Percentiles rank a stretch among this genome's conserved stretches.
Evolutionary conservation across 2,888 invertebrate genomes (phyloP).

Genomic region (Marronus borbonicus): DNA sequence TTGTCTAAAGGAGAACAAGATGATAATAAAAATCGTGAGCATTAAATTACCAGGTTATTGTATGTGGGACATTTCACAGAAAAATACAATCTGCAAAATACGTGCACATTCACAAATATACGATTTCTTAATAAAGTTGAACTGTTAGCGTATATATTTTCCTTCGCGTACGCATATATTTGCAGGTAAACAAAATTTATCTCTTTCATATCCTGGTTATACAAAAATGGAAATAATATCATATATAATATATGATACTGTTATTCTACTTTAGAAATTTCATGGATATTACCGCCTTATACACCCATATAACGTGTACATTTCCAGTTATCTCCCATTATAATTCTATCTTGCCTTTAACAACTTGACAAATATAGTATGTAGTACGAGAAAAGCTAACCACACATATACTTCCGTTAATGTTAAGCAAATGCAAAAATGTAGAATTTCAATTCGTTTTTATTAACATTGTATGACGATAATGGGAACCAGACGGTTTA

Average conservation of each 20-base stretch:
- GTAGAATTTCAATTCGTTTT: neutral
- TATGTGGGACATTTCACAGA: conserved; percentile 3
- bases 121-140: conserved; percentile 28
- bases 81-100: conserved; percentile 11
- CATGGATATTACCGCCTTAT: conserved; percentile 29
- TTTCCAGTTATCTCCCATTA: conserved; percentile 42
- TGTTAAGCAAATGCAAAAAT: conserved; percentile 15
- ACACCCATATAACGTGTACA: conserved; percentile 3
- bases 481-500: neutral
- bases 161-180: conserved; percentile 13
- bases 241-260: conserved; percentile 27
- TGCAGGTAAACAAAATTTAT: conserved; percentile 16
- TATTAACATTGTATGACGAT: too few relatives aligned
- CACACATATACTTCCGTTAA: neutral
- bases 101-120: neutral
- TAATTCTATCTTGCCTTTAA: conserved; percentile 22
- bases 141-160: conserved; percentile 26
- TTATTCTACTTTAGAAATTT: conserved; percentile 40
- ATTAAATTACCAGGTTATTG: conserved; percentile 9
- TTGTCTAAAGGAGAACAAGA: neutral
- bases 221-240: conserved; percentile 44
- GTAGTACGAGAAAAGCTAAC: neutral
- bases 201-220: conserved; percentile 35
- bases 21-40: conserved; percentile 6
- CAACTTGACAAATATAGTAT: conserved; percentile 25